A percentile compares a stretch with the other conserved stretches of the same genome.
These are phyloP conservation scores for Notolepis coatsorum DNA, from an alignment of 2,797 vertebrate species.

Conservation along the genomic window DNA sequence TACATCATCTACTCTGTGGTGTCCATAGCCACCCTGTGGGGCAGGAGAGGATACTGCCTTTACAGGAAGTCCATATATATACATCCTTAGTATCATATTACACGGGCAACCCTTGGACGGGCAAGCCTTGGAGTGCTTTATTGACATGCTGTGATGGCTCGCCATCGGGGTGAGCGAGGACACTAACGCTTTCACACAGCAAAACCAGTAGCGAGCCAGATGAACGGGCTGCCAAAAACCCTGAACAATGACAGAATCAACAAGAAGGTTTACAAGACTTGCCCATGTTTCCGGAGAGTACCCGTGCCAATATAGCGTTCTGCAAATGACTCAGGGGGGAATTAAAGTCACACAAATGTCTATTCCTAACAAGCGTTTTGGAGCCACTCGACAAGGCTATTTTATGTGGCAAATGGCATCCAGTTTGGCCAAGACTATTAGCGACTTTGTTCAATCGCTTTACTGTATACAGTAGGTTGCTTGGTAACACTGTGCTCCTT, in stretches of 20 bases:
- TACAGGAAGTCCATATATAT: slow-evolving; percentile 38
- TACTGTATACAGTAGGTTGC: slow-evolving; percentile 42
- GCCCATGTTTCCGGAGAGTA: slow-evolving; percentile 19
- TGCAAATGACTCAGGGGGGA: slow-evolving; percentile 17
- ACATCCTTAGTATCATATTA: slow-evolving; percentile 11
- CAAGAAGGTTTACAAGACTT: background rate
- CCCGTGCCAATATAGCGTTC: slow-evolving; percentile 26
- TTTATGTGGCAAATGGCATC: slow-evolving; percentile 15
- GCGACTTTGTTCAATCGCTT: slow-evolving; percentile 29
- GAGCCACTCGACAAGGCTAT: slow-evolving; percentile 8
- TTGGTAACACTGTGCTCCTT: no score
- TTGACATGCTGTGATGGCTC: background rate
- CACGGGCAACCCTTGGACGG: no score
- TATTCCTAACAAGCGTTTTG: slow-evolving; percentile 28
- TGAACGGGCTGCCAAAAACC: background rate
- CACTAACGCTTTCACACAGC: background rate
- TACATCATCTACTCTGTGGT: slow-evolving; percentile 16
- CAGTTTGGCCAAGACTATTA: slow-evolving; percentile 35
- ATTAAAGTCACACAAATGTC: slow-evolving; percentile 10
- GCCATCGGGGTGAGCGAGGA: no score
- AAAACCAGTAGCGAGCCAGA: background rate
- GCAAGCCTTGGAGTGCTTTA: background rate
- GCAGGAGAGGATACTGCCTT: slow-evolving; percentile 40
- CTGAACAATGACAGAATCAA: background rate
- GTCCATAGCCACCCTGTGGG: slow-evolving; percentile 13